Conservation (phyloP, 2,888 invertebrate species). For the Lithodes maja region DNA sequence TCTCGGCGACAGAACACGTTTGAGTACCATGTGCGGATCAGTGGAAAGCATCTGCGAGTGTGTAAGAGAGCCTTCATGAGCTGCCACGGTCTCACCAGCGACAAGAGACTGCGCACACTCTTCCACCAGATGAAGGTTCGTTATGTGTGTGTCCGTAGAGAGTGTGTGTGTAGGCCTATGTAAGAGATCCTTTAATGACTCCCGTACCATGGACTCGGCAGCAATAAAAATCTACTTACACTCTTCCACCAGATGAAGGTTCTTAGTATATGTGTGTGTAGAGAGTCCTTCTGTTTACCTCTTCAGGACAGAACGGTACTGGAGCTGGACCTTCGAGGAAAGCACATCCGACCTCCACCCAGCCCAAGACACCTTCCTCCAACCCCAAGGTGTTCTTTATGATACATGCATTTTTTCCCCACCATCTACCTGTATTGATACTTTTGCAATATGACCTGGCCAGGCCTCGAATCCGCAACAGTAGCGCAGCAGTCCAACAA, state of each 20-base stretch:
- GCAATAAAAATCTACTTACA: slow-evolving; percentile 66
- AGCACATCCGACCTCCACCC: no score
- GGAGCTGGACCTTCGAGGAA: no score
- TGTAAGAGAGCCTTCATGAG: slow-evolving; percentile 70
- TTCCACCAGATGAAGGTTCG: slow-evolving; percentile 69
- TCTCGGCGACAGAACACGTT: slow-evolving; percentile 69
- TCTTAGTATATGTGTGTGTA: neutral
- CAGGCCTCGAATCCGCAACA: no score
- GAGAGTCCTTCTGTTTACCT: neutral
- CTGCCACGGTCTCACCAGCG: slow-evolving; percentile 68
- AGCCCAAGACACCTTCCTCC: no score
- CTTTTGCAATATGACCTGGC: no score
- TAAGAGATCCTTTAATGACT: slow-evolving; percentile 69
- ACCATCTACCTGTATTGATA: no score
- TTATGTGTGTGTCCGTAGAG: neutral
- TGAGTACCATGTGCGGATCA: slow-evolving; percentile 69
- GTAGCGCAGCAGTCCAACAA: no score
- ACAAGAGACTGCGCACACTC: slow-evolving; percentile 66
- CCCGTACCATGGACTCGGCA: slow-evolving; percentile 59
- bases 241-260: slow-evolving; percentile 70
- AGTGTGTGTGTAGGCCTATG: slow-evolving; percentile 21
- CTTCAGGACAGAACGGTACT: slow-evolving; percentile 38
- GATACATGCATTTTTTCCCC: no score
- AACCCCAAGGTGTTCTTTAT: no score
- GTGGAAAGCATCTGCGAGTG: slow-evolving; percentile 68